Evolutionary conservation across 2,797 vertebrate species (phyloP).

Genomic region (Lates japonicus): DNA sequence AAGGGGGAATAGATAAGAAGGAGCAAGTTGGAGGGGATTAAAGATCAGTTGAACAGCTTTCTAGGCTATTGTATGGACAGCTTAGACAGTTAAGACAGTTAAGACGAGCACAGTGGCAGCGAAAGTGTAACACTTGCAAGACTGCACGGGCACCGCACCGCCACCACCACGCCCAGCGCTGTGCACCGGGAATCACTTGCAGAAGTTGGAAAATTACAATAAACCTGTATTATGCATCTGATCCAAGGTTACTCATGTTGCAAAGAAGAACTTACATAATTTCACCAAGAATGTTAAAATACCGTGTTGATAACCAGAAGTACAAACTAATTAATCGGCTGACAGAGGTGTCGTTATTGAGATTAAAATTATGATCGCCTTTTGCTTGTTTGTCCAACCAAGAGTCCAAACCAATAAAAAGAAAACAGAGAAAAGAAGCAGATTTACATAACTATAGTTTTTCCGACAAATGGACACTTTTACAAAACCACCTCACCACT

Average conservation of each 20-base stretch:
- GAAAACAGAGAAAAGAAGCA: neutral
- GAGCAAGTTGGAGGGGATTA: constrained; percentile 59
- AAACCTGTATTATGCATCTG: neutral
- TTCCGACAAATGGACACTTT: neutral
- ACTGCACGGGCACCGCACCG: neutral
- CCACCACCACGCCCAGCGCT: neutral
- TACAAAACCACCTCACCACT: neutral
- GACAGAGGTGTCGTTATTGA: neutral
- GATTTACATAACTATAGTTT: neutral
- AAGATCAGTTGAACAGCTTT: constrained; percentile 60
- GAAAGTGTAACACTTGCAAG: constrained; percentile 9
- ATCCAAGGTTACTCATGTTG: neutral
- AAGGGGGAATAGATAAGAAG: constrained; percentile 35
- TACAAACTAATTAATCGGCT: neutral
- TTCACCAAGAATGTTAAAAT: constrained; percentile 14
- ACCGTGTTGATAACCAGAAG: neutral
- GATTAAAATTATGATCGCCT: neutral
- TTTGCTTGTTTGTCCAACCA: neutral
- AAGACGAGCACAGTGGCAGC: constrained; percentile 44
- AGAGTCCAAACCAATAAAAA: neutral
- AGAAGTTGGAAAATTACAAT: constrained; percentile 6
- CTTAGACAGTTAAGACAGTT: constrained; percentile 59
- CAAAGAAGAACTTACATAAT: neutral
- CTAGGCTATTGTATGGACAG: constrained; percentile 49
- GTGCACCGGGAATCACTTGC: constrained; percentile 1